Conservation (phyloP, 2,797 vertebrate genomes). For the Oreochromis mossambicus region DNA sequence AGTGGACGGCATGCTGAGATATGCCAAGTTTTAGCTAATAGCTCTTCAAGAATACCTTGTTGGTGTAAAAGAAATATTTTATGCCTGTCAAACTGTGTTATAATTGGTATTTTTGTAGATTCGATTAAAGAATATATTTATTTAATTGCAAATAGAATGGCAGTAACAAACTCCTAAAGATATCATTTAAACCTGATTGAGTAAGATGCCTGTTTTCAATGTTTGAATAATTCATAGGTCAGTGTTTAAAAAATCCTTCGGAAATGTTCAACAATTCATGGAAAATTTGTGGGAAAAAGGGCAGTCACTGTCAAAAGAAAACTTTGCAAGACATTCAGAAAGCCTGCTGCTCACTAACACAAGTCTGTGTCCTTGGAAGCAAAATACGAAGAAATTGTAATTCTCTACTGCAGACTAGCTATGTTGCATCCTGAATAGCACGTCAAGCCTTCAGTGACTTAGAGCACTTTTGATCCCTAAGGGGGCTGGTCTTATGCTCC, state of each 20-base stretch:
- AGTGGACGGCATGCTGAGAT: fast-evolving
- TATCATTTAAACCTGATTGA: neutral
- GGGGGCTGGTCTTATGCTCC: neutral
- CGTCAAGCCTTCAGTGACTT: neutral
- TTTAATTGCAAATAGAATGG: neutral
- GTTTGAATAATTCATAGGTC: neutral
- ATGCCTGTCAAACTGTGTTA: neutral
- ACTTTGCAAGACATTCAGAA: neutral
- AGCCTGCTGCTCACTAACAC: neutral
- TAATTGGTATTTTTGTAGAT: neutral
- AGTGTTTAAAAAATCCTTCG: neutral
- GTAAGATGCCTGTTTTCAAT: neutral
- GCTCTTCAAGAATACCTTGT: neutral
- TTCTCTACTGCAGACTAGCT: neutral
- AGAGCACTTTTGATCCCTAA: neutral
- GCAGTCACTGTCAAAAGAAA: neutral
- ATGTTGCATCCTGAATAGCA: neutral
- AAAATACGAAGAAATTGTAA: neutral
- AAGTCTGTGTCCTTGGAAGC: neutral
- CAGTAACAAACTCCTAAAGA: neutral
- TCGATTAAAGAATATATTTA: neutral
- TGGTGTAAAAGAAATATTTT: neutral
- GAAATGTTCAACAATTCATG: neutral
- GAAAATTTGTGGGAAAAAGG: fast-evolving
- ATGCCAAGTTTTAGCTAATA: neutral